Evolutionary conservation across 2,888 invertebrate species (phyloP).

Genomic region (Tetropium fuscum): DNA sequence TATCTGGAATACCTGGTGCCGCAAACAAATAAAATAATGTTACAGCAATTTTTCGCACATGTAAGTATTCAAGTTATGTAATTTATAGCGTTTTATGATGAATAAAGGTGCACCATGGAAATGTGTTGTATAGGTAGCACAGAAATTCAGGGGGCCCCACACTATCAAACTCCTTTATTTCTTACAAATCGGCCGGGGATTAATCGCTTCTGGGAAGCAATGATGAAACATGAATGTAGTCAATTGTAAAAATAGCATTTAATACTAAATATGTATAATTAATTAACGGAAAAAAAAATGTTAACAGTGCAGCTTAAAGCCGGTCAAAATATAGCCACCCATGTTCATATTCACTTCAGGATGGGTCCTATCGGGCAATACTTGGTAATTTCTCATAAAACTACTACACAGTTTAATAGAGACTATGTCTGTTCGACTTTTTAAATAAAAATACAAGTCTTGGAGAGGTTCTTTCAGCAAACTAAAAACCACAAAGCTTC

Average conservation of each 20-base stretch:
- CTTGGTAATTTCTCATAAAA: conserved; percentile 92
- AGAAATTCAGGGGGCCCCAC: no score
- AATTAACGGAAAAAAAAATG: no score
- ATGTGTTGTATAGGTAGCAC: no score
- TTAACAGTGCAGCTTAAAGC: conserved; percentile 64
- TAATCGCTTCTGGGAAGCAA: no score
- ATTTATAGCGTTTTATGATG: background rate
- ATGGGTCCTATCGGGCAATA: conserved; percentile 91
- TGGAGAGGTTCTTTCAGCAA: conserved; percentile 85
- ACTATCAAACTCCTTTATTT: no score
- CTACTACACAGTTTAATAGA: conserved; percentile 85
- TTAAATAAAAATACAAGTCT: conserved; percentile 84
- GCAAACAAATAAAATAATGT: conserved; percentile 74
- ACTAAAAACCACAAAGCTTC: conserved; percentile 89
- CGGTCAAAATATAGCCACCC: conserved; percentile 91
- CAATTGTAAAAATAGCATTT: no score
- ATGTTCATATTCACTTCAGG: conserved; percentile 93
- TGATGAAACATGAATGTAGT: no score
- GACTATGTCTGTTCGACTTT: conserved; percentile 77
- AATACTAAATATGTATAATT: no score
- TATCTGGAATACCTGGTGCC: conserved; percentile 89
- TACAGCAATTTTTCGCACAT: conserved; percentile 80
- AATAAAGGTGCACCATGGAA: no score
- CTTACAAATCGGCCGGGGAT: no score
- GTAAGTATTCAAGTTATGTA: conserved; percentile 47